phyloP scores from a whole-genome alignment of 2,888 invertebrate genomes.

The Pachydiplax longipennis region DNA sequence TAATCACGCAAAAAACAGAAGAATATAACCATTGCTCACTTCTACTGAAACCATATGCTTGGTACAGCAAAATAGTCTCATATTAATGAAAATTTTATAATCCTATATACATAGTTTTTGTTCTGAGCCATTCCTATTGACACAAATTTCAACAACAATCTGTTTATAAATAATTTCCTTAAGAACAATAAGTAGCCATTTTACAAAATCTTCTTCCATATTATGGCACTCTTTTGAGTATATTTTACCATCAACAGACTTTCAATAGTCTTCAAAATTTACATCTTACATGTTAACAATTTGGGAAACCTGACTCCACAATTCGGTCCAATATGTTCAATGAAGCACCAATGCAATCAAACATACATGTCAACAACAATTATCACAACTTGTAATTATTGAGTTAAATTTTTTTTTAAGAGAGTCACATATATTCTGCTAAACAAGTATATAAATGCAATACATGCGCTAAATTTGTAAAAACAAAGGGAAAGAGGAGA shows the following conservation, averaged over 20 bases:
- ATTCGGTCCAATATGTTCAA: neutral
- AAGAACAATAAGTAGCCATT: neutral
- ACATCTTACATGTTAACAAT: neutral
- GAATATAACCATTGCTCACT: too few species aligned
- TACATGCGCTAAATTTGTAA: neutral
- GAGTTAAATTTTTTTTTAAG: neutral
- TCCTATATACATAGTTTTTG: neutral
- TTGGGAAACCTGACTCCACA: neutral
- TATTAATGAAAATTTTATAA: neutral
- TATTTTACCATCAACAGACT: neutral
- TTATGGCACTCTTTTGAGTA: neutral
- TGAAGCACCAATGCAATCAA: neutral
- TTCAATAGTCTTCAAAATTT: neutral
- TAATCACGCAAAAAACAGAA: too few species aligned
- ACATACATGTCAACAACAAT: neutral
- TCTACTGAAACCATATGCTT: neutral
- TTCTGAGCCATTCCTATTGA: neutral
- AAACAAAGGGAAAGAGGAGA: neutral
- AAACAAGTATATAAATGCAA: neutral
- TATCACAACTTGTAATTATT: constrained; percentile 25
- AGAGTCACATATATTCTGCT: neutral
- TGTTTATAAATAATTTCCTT: neutral
- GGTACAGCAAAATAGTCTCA: neutral
- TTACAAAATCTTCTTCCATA: neutral
- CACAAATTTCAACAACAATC: neutral